Base-by-base conservation (phyloP, 1,140 invertebrate species). In the Adelges cooleyi region DNA sequence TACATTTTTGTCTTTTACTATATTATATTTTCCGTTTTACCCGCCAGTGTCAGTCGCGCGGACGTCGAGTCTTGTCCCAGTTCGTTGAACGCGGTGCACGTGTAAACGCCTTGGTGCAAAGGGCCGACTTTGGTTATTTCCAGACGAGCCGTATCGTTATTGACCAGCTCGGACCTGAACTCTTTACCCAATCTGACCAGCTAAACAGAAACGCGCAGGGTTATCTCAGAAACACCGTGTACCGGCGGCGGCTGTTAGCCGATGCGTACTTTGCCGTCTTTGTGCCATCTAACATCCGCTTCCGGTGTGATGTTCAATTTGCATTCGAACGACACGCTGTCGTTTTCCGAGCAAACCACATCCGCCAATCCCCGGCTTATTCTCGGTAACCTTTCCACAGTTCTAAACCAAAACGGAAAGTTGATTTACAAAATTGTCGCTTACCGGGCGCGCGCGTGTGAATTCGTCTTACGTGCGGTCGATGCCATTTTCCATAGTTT, bases 61-160 rank as follows among this genome's bases (percentile, higher is more conserved):
- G 85, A 87, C 2, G 87, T 88, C 42, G 81, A 80, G 0, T 85
- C 84, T 72, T 87, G 86, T 46, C 90, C 90, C 51, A 89, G 77
- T 66, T 83, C 81, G 72, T 93, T 93, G 69, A 81, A 82, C 8
- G 86, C 89, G 49, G 88, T 82, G 71, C 90, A 93, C 1, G 83
- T 86, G 73, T 92, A 95, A 69, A 89, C 86, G n/a, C 90, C 90
- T 70, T 90, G 87, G 73, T 94, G 90, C 71, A 92, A 89, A 0
- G 88, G 86, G 69, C 86, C 87, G 17, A 90, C 84, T 62, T 86
- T 82, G 10, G 80, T 79, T 69, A 94, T 91, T 65, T 77, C 80
- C 23, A 92, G 74, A 18, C 80, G 79, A 1, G 85, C 86, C 1
- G 77, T 81, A 23, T 83, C 80, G 0, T 82, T 85, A 59, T 87